Conservation (phyloP, 1,140 invertebrate species). For the Drosophila neocordata region DNA sequence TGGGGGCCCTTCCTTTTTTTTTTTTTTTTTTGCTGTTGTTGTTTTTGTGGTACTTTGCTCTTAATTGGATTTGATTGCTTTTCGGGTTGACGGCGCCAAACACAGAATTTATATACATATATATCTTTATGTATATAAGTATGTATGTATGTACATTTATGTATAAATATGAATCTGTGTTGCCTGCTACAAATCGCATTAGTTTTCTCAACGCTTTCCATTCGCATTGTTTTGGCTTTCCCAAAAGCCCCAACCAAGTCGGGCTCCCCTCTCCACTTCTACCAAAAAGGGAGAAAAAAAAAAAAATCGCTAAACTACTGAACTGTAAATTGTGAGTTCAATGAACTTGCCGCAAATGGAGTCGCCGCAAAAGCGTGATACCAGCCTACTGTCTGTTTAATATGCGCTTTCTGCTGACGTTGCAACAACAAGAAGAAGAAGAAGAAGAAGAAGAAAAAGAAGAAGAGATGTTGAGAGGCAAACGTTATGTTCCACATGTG, state of each 20-base stretch:
- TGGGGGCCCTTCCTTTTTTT: conserved; percentile 27
- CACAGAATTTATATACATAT: conserved; percentile 13
- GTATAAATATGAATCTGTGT: conserved; percentile 49
- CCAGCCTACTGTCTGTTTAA: conserved; percentile 65
- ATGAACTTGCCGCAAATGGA: conserved; percentile 67
- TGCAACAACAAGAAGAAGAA: conserved; percentile 30
- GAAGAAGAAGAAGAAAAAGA: not conserved
- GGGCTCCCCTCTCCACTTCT: too few species aligned
- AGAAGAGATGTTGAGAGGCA: conserved; percentile 36
- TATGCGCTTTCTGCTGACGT: conserved; percentile 70
- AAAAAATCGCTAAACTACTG: conserved; percentile 80
- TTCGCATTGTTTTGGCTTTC: conserved; percentile 58
- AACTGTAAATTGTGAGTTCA: conserved; percentile 75
- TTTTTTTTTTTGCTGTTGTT: conserved; percentile 11
- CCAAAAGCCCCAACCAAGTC: conserved; percentile 32
- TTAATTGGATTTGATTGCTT: conserved; percentile 80
- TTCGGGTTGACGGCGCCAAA: conserved; percentile 67
- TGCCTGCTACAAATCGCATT: conserved; percentile 68
- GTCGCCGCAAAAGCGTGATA: conserved; percentile 19
- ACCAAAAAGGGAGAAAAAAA: conserved; percentile 52
- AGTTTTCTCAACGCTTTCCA: conserved; percentile 70
- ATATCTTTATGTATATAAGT: not conserved
- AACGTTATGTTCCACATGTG: conserved; percentile 60
- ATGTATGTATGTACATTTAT: not conserved
- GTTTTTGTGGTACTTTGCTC: conserved; percentile 39